These are phyloP conservation scores for Ficedula albicollis DNA, from an alignment of 2,797 vertebrate genomes.

Conservation along the genomic window DNA sequence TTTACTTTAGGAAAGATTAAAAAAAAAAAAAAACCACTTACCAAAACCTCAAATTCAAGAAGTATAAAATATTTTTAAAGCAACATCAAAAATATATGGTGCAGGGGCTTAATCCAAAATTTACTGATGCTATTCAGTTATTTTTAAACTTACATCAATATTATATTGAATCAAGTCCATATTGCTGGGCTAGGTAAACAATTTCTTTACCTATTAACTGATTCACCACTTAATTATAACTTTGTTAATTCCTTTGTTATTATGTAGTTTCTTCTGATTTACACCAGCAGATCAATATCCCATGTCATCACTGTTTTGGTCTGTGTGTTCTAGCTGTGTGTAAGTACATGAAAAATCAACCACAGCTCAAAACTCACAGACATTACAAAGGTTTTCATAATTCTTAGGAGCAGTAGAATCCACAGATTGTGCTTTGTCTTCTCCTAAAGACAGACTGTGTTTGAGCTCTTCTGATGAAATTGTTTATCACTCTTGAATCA, in stretches of 20 bases:
- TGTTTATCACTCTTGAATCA: constrained; percentile 31
- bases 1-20: background rate
- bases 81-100: background rate
- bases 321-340: background rate
- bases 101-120: background rate
- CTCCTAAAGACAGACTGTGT: constrained; percentile 52
- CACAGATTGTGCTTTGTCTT: background rate
- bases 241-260: background rate
- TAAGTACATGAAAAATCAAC: background rate
- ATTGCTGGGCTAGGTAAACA: background rate
- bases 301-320: background rate
- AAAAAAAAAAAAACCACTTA: background rate
- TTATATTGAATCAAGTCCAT: background rate
- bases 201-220: background rate
- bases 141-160: background rate
- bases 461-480: constrained; percentile 55
- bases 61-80: background rate
- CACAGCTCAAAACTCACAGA: background rate
- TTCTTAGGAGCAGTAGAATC: background rate
- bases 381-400: background rate
- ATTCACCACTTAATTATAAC: background rate
- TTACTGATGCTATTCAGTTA: background rate
- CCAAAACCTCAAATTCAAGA: background rate
- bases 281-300: background rate
- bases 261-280: background rate